phyloP scores from a whole-genome alignment of 1,140 invertebrate genomes.

The Drosophila takahashii region DNA sequence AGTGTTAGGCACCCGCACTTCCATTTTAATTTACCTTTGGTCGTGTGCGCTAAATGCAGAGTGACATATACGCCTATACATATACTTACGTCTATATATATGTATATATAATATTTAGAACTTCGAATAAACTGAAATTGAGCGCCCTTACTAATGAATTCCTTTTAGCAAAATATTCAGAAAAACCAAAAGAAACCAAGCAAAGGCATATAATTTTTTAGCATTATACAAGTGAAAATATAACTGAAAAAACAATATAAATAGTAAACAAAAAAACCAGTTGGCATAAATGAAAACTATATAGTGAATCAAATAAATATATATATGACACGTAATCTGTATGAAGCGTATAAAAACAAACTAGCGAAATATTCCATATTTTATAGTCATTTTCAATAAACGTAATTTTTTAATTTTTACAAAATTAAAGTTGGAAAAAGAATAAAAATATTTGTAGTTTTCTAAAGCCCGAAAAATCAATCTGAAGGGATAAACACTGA shows the following conservation, averaged over 20 bases:
- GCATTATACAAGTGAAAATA: conserved; percentile 76
- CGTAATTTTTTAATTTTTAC: conserved; percentile 82
- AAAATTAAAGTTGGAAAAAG: conserved; percentile 74
- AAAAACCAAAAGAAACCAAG: conserved; percentile 45
- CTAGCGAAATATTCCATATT: conserved; percentile 81
- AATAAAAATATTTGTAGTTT: conserved; percentile 70
- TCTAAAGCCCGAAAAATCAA: conserved; percentile 58
- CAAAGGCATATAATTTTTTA: conserved; percentile 81
- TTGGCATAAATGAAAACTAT: conserved; percentile 57
- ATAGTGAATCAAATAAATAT: conserved; percentile 62
- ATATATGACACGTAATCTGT: conserved; percentile 58
- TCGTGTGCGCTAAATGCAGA: conserved; percentile 20
- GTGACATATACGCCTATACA: conserved; percentile 27
- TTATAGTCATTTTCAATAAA: conserved; percentile 81
- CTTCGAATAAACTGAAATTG: conserved; percentile 76
- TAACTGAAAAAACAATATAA: conserved; percentile 51
- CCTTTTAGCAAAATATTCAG: conserved; percentile 81
- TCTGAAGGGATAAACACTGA: conserved; percentile 37
- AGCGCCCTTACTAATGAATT: conserved; percentile 81
- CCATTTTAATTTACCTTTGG: conserved; percentile 71
- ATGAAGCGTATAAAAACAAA: conserved; percentile 58
- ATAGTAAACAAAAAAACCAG: conserved; percentile 54
- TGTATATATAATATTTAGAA: conserved; percentile 64
- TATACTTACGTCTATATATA: conserved; percentile 31
- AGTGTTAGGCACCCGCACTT: conserved; percentile 65